Evolutionary conservation across 2,888 invertebrate genomes (phyloP).

Genomic region (Seladonia tumulorum): DNA sequence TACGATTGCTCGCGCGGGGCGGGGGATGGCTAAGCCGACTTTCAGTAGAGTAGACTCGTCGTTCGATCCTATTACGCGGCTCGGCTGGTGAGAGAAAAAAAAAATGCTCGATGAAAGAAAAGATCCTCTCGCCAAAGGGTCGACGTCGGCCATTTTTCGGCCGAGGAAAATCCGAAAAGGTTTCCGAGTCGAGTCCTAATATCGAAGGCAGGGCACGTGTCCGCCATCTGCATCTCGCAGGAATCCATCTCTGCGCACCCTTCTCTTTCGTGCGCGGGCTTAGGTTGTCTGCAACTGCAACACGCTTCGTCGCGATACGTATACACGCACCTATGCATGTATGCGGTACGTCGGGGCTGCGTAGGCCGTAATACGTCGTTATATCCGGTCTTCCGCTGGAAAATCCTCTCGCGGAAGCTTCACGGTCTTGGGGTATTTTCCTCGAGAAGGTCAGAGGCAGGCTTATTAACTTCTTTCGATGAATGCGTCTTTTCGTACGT

Average conservation of each 20-base stretch:
- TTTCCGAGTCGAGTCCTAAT: slow-evolving; percentile 40
- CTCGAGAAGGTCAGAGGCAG: slow-evolving; percentile 46
- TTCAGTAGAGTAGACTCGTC: slow-evolving; percentile 42
- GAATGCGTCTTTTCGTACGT: slow-evolving; percentile 49
- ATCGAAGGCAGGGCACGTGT: slow-evolving; percentile 67
- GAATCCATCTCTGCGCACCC: slow-evolving; percentile 34
- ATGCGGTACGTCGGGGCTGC: slow-evolving; percentile 27
- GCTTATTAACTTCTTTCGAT: slow-evolving; percentile 64
- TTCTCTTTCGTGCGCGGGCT: background rate
- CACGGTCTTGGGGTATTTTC: slow-evolving; percentile 56
- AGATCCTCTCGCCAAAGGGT: slow-evolving; percentile 27
- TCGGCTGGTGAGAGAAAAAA: background rate
- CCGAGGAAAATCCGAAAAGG: slow-evolving; percentile 21
- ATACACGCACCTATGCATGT: background rate
- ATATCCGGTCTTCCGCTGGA: slow-evolving; percentile 59
- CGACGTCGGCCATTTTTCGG: background rate
- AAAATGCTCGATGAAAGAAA: slow-evolving; percentile 34
- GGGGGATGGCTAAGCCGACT: slow-evolving; percentile 21
- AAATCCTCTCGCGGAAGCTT: slow-evolving; percentile 56
- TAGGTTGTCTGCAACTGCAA: background rate
- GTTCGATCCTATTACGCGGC: slow-evolving; percentile 37
- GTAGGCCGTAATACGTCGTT: slow-evolving; percentile 62
- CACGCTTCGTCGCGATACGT: too few relatives aligned
- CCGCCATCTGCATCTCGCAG: slow-evolving; percentile 69
- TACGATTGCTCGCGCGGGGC: background rate